Evolutionary conservation across 1,140 invertebrate species (phyloP).

Genomic region (Melanaphis sacchari): DNA sequence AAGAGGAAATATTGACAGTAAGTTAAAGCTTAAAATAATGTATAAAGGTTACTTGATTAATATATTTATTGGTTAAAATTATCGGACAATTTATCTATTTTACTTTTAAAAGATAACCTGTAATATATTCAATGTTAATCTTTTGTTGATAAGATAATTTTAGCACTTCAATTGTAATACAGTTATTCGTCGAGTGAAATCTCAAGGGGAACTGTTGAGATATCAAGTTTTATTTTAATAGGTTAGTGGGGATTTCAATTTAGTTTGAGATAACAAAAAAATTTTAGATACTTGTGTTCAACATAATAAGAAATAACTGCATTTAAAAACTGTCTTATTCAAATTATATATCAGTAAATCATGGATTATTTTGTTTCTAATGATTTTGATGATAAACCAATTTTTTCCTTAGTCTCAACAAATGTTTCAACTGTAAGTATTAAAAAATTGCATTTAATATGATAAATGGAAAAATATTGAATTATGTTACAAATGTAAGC

Average conservation of each 20-base stretch:
- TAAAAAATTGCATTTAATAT: not conserved
- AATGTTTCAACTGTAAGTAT: not conserved
- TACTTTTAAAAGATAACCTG: not conserved
- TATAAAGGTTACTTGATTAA: not conserved
- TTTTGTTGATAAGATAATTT: constrained; percentile 27
- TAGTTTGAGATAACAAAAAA: not conserved
- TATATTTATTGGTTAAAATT: not conserved
- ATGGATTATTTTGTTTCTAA: not conserved
- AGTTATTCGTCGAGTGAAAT: not conserved
- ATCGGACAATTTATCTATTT: not conserved
- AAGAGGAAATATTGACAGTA: not conserved
- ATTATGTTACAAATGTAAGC: not conserved
- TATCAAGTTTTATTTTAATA: not conserved
- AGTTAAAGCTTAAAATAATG: not conserved
- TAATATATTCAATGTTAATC: not conserved
- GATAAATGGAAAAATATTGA: not conserved
- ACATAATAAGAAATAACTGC: not conserved
- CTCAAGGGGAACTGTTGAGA: not conserved
- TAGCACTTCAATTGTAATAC: not conserved
- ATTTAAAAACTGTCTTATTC: not conserved
- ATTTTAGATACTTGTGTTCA: not conserved
- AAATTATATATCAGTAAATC: not conserved
- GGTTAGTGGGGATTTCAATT: not conserved
- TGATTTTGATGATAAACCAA: not conserved
- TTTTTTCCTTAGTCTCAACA: not conserved